Evolutionary conservation across 2,888 invertebrate genomes (phyloP).

Genomic region (Sphaeridia pumilis): DNA sequence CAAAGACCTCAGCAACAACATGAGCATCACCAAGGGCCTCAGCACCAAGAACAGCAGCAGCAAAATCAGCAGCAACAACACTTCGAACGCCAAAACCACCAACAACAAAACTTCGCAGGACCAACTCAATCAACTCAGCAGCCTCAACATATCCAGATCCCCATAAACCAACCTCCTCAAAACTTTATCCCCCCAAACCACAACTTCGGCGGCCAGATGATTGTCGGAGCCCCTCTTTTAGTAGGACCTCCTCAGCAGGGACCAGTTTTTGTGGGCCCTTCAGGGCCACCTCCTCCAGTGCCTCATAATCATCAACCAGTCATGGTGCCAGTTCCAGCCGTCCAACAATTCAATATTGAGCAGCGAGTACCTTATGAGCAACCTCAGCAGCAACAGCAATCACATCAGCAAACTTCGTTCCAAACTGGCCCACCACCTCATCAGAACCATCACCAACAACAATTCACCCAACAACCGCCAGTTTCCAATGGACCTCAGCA

Average conservation of each 20-base stretch:
- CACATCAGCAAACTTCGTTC: conserved; percentile 1
- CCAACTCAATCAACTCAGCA: too few relatives aligned
- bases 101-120: too few relatives aligned
- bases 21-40: too few relatives aligned
- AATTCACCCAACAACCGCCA: background rate
- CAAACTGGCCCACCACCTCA: background rate
- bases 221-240: background rate
- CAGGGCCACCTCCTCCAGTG: too few relatives aligned
- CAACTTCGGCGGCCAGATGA: conserved; percentile 3
- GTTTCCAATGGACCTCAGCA: too few relatives aligned
- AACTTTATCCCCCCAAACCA: conserved; percentile 8
- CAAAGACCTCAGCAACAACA: background rate
- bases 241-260: background rate
- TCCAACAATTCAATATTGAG: too few relatives aligned
- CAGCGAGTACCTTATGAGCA: background rate
- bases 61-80: conserved; percentile 6
- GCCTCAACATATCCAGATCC: conserved; percentile 11
- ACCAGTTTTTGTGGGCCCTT: background rate
- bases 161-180: background rate
- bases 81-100: too few relatives aligned
- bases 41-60: too few relatives aligned
- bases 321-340: too few relatives aligned
- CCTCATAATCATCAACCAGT: too few relatives aligned
- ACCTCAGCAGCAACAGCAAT: conserved; percentile 10
- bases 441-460: background rate